A percentile compares a stretch with the other conserved stretches of the same genome.
phyloP scores from a whole-genome alignment of 2,888 invertebrate species.

The Monoplex corrugatus region DNA sequence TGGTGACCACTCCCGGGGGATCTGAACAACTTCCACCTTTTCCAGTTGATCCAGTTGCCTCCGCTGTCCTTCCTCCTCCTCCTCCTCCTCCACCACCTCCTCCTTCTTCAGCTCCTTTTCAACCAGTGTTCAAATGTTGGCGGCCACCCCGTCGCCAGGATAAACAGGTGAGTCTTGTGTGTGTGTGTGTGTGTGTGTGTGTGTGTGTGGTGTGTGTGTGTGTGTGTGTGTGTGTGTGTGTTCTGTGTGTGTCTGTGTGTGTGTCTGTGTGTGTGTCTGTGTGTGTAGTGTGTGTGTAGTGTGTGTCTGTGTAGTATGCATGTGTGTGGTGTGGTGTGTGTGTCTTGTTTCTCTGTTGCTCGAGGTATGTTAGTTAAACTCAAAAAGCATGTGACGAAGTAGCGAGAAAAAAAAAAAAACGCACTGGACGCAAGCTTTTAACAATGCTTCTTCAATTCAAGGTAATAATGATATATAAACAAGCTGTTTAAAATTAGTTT shows the following conservation, averaged over 20 bases:
- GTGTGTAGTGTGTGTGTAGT: background rate
- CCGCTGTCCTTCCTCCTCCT: slow-evolving; percentile 58
- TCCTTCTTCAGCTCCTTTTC: background rate
- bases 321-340: too few relatives aligned
- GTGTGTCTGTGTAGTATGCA: background rate
- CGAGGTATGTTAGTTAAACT: too few relatives aligned
- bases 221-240: too few relatives aligned
- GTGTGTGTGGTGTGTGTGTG: background rate
- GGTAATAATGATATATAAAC: too few relatives aligned
- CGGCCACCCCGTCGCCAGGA: slow-evolving; percentile 38
- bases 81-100: slow-evolving; percentile 65
- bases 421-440: too few relatives aligned
- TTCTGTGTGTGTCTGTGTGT: background rate
- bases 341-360: too few relatives aligned
- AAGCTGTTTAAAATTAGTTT: too few relatives aligned
- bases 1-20: slow-evolving; percentile 5
- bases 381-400: too few relatives aligned
- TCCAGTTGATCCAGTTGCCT: slow-evolving; percentile 51
- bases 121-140: slow-evolving; percentile 38
- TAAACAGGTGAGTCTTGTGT: slow-evolving; percentile 51
- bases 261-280: too few relatives aligned
- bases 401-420: too few relatives aligned
- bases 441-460: too few relatives aligned
- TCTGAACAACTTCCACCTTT: slow-evolving; percentile 51
- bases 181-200: background rate